Percentiles rank a stretch among this genome's conserved stretches.
phyloP scores from a whole-genome alignment of 2,113 vertebrate genomes.

The Hemiprocne comata region DNA sequence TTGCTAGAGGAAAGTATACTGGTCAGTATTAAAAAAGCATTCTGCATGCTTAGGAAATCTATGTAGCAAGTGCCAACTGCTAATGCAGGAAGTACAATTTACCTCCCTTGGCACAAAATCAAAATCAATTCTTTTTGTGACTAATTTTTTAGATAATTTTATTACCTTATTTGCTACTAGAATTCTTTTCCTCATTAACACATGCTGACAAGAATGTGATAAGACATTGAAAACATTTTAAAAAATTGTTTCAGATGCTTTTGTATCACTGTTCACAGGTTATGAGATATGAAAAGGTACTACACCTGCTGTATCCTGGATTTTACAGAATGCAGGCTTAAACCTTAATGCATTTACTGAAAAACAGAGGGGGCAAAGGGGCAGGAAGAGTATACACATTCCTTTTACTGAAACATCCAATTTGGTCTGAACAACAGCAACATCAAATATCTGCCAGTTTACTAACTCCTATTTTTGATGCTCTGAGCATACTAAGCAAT shows the following conservation, averaged over 20 bases:
- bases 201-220: background rate
- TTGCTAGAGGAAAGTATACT: background rate
- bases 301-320: background rate
- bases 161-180: background rate
- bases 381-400: background rate
- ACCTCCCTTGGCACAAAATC: background rate
- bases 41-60: background rate
- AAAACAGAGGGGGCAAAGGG: background rate
- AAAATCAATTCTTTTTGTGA: background rate
- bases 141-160: background rate
- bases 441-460: background rate
- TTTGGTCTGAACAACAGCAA: background rate
- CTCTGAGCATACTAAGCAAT: background rate
- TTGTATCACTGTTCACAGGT: background rate
- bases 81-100: conserved; percentile 14
- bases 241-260: background rate
- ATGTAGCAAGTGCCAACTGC: background rate
- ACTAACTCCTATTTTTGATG: background rate
- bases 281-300: background rate
- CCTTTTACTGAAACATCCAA: background rate
- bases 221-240: background rate
- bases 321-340: background rate
- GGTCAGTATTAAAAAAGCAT: background rate
- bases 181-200: background rate
- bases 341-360: background rate